phyloP scores from a whole-genome alignment of 1,140 invertebrate species.

The Ceratosolen solmsi region DNA sequence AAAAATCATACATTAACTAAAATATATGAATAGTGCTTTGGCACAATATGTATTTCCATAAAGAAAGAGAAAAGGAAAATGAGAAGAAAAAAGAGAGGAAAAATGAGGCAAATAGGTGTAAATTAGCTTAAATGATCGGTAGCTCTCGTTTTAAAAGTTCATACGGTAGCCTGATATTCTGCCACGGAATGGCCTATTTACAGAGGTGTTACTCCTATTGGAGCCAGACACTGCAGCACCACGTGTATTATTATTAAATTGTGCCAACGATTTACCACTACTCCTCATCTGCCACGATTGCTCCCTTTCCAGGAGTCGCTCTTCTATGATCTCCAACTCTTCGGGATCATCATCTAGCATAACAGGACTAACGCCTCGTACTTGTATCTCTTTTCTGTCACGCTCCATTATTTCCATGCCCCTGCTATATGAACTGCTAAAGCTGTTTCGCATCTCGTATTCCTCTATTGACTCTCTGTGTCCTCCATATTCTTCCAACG shows the following conservation, averaged over 20 bases:
- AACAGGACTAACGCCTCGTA: background rate
- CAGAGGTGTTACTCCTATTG: background rate
- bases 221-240: background rate
- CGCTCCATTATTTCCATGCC: conserved; percentile 10
- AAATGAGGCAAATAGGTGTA: background rate
- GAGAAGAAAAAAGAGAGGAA: background rate
- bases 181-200: conserved; percentile 34
- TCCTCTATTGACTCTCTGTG: background rate
- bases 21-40: background rate
- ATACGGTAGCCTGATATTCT: conserved; percentile 12
- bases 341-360: conserved; percentile 36
- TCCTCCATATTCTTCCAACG: background rate
- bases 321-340: conserved; percentile 45
- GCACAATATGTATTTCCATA: background rate
- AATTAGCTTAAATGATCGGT: background rate
- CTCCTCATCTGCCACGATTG: background rate
- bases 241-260: conserved; percentile 22
- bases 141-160: conserved; percentile 25
- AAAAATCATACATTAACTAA: background rate
- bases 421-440: background rate
- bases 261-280: background rate
- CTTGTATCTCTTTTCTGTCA: background rate
- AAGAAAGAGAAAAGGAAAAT: background rate
- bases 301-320: conserved; percentile 7
- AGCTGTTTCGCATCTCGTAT: background rate